These are phyloP conservation scores for Toxonevra muliebris DNA, from an alignment of 2,888 invertebrate species.

Conservation along the genomic window DNA sequence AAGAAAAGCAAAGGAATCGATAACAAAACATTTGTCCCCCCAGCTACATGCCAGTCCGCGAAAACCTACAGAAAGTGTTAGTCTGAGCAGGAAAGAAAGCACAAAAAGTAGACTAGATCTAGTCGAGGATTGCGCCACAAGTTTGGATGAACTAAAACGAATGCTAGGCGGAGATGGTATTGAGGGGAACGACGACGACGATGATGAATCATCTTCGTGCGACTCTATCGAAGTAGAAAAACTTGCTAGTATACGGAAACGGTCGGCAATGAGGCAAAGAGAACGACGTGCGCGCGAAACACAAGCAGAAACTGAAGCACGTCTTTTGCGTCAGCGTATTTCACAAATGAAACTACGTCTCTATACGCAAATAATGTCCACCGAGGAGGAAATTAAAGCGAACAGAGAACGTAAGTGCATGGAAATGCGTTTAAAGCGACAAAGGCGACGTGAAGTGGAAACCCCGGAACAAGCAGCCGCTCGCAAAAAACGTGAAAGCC, in stretches of 20 bases:
- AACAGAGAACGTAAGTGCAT: conserved; percentile 23
- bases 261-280: conserved; percentile 20
- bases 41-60: too few relatives aligned
- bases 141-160: too few relatives aligned
- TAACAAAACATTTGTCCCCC: too few relatives aligned
- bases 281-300: conserved; percentile 32
- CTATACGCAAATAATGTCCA: conserved; percentile 37
- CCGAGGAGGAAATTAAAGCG: conserved; percentile 35
- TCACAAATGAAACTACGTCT: conserved; percentile 44
- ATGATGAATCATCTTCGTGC: too few relatives aligned
- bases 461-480: conserved; percentile 31
- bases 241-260: background rate
- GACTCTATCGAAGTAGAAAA: background rate
- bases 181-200: too few relatives aligned
- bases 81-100: too few relatives aligned
- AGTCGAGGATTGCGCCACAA: too few relatives aligned
- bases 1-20: too few relatives aligned
- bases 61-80: too few relatives aligned
- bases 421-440: conserved; percentile 30
- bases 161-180: too few relatives aligned
- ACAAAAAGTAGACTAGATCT: too few relatives aligned
- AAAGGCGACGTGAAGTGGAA: conserved; percentile 29
- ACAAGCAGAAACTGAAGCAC: conserved; percentile 30
- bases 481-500: conserved; percentile 20
- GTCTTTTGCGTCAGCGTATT: conserved; percentile 40